Conservation (phyloP, 2,797 vertebrate species). For the Diglossa cyanea region DNA sequence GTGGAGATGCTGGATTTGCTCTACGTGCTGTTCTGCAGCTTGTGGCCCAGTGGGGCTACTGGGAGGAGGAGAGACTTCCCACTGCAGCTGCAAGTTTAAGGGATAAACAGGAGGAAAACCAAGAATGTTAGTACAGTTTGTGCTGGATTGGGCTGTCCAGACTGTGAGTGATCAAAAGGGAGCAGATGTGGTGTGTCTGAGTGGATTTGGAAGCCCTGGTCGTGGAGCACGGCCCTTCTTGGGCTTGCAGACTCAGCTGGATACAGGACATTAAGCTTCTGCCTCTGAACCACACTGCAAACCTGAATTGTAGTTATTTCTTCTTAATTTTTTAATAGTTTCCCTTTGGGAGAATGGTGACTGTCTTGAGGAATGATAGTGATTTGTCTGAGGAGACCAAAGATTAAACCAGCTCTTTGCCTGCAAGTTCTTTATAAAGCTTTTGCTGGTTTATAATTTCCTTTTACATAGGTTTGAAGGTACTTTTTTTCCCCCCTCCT, state of each 20-base stretch:
- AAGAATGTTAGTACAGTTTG: constrained; percentile 19
- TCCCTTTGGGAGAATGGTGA: not conserved
- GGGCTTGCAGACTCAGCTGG: not conserved
- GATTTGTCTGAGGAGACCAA: not conserved
- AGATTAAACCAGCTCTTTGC: not conserved
- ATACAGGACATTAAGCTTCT: not conserved
- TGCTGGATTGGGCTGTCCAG: constrained; percentile 17
- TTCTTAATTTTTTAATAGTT: not conserved
- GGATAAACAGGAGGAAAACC: constrained; percentile 23
- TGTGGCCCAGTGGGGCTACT: constrained; percentile 10
- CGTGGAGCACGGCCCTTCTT: not conserved
- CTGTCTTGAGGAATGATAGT: not conserved
- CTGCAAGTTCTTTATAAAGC: not conserved
- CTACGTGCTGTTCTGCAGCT: constrained; percentile 20
- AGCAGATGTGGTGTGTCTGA: not conserved
- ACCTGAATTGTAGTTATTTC: not conserved
- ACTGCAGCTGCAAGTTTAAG: constrained; percentile 59
- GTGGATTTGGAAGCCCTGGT: not conserved
- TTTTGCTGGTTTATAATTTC: not conserved
- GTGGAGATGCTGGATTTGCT: not conserved
- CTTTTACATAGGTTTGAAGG: not conserved
- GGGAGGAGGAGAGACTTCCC: constrained; percentile 3
- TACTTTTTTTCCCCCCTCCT: rapidly evolving
- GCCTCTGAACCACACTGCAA: not conserved
- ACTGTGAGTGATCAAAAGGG: not conserved